Percentiles rank a stretch among this genome's conserved stretches.
phyloP scores from a whole-genome alignment of 2,888 invertebrate species.

The Sinelater perroti region DNA sequence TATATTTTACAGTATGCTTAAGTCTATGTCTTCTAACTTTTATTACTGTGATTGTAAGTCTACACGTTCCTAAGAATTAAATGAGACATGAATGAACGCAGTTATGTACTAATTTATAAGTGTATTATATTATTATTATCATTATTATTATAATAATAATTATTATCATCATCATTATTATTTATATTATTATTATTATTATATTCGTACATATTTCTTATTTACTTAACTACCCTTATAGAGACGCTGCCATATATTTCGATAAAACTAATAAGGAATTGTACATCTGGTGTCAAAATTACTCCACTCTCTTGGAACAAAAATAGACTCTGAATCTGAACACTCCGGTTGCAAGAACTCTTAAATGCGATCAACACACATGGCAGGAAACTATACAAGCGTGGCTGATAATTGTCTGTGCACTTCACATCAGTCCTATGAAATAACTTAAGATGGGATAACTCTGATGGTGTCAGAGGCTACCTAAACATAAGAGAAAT shows the following conservation, averaged over 20 bases:
- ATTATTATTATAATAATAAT: constrained; percentile 5
- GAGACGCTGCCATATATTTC: constrained; percentile 38
- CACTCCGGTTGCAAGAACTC: constrained; percentile 60
- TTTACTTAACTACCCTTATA: constrained; percentile 34
- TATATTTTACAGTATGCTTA: constrained; percentile 35
- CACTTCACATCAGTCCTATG: constrained; percentile 41
- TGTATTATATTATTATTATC: too few relatives aligned
- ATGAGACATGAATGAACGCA: constrained; percentile 28
- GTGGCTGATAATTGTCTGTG: constrained; percentile 40
- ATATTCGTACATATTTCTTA: constrained; percentile 24
- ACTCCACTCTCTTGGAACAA: constrained; percentile 35
- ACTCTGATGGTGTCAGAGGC: constrained; percentile 12
- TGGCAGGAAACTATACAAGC: constrained; percentile 55
- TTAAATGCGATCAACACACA: constrained; percentile 60
- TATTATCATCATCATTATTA: constrained; percentile 14
- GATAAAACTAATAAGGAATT: constrained; percentile 43
- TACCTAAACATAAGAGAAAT: constrained; percentile 13
- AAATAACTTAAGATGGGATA: constrained; percentile 21
- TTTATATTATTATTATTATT: constrained; percentile 7
- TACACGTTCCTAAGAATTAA: constrained; percentile 26
- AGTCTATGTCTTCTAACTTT: constrained; percentile 31
- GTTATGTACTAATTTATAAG: constrained; percentile 20
- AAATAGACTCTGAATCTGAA: constrained; percentile 46
- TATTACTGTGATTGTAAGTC: constrained; percentile 23
- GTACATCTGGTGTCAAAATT: constrained; percentile 41